Base-by-base conservation (phyloP, 2,888 invertebrate species). In the Mellilla xanthometata region DNA sequence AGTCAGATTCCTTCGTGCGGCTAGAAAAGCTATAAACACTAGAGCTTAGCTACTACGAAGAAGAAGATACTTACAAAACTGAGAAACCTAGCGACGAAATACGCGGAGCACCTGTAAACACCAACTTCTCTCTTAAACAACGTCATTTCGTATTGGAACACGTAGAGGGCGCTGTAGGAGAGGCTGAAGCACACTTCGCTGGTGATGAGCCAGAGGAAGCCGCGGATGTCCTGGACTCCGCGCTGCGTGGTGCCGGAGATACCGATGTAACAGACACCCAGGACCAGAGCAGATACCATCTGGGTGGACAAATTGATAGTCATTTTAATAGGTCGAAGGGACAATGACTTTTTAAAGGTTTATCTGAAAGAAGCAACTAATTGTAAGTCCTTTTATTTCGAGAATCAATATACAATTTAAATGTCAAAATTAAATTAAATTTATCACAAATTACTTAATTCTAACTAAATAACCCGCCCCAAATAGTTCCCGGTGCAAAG, bases 151-250 rank as follows among this genome's bases (percentile, higher is more conserved):
- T 57, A 45, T 8, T 85, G 78, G 36, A 91, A 85, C 4, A 79
- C 76, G 34, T 81, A 88, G 24, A 91, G 65, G 0, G 90, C 84
- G 9, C 76, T 76, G 58, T 91, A 91, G 1, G 91, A 77, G 2
- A 87, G 49, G 0, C 77, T 76, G 62, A 90, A 91, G 29, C 80
- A 76, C 0, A 90, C 74, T 49, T 91, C 91, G n/a, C 90, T 84
- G 39, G 80, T 83, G 41, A 89, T 65, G 27, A 91, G 63, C 84
- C 91, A 91, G 5, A 91, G 74, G 24, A 88, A 77, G 0, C 91
- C 91, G 9, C 85, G 66, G 2, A 86, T 58, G 49, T 87, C 82
- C 53, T 90, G 90, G 1, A 91, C 71, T 0, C 91, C 91, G 0
- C 69, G 66, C 54, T 91, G 91, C 0, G 82, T 89, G 1, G 72